Evolutionary conservation across 2,797 vertebrate species (phyloP).

Genomic region (Clamator glandarius): DNA sequence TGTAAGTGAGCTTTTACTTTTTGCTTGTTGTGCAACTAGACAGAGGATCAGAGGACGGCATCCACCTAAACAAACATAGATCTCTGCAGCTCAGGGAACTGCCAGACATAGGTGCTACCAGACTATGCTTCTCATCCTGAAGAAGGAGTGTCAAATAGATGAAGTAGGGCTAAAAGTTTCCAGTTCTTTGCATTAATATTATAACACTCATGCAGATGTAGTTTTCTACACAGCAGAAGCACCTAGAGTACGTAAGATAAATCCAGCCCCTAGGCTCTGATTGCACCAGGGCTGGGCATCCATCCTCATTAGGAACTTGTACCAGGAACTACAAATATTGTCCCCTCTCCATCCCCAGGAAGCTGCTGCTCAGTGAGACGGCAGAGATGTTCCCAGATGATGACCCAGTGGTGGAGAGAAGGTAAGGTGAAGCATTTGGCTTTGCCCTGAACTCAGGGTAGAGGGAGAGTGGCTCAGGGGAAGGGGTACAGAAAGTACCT

Average conservation of each 20-base stretch:
- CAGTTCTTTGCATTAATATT: neutral
- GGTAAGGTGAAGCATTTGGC: neutral
- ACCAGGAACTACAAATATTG: neutral
- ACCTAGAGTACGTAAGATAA: neutral
- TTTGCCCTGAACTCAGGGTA: neutral
- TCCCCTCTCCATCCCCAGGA: neutral
- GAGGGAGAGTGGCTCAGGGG: too few relatives aligned
- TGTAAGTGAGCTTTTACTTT: neutral
- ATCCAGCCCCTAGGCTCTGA: neutral
- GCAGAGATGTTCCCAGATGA: neutral
- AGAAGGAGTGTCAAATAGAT: neutral
- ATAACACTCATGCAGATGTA: neutral
- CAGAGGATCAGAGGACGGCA: neutral
- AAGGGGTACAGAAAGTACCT: neutral
- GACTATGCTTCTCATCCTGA: neutral
- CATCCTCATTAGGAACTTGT: neutral
- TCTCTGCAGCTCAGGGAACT: neutral
- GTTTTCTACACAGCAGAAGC: neutral
- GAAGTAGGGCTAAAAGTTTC: neutral
- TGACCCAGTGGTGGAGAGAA: neutral
- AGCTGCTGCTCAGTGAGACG: neutral
- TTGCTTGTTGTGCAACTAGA: neutral
- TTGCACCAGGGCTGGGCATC: neutral
- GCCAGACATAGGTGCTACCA: neutral
- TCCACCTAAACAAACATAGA: fast-evolving